A percentile compares a stretch with the other conserved stretches of the same genome.
Conservation (phyloP, 1,140 invertebrate genomes). For the Campoletis sonorensis region DNA sequence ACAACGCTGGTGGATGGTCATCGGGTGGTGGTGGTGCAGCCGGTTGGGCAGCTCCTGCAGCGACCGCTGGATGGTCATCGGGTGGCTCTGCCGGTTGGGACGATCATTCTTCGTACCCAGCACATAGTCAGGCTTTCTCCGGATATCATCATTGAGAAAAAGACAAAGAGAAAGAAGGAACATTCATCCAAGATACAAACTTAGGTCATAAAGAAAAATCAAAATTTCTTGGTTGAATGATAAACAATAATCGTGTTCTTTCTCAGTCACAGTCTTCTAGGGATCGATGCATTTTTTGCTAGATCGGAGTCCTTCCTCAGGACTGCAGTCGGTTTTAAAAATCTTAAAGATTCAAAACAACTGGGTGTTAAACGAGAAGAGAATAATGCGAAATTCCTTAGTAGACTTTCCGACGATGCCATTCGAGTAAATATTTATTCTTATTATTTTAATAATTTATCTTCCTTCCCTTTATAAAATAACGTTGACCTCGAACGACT, state of each 20-base stretch:
- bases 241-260: neutral
- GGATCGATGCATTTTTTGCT: neutral
- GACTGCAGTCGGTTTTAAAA: constrained; percentile 14
- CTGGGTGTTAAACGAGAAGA: constrained; percentile 2
- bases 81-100: constrained; percentile 61
- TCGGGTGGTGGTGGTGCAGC: constrained; percentile 63
- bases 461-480: constrained; percentile 24
- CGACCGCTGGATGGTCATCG: constrained; percentile 68
- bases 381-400: neutral
- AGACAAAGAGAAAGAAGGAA: neutral
- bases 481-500: constrained; percentile 29
- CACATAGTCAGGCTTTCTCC: constrained; percentile 54
- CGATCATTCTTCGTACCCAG: constrained; percentile 51
- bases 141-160: constrained; percentile 52
- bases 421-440: constrained; percentile 44
- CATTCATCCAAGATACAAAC: constrained; percentile 3
- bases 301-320: constrained; percentile 2
- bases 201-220: constrained; percentile 18
- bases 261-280: neutral
- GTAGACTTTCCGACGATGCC: constrained; percentile 7
- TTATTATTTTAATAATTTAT: constrained; percentile 48
- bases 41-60: constrained; percentile 62
- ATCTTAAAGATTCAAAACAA: neutral
- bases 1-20: constrained; percentile 69
- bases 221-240: neutral